Evolutionary conservation across 2,888 invertebrate species (phyloP), one percentile per base, ranked within the genome.

Genomic region (Pseudococcus jackbeardsleyi): DNA sequence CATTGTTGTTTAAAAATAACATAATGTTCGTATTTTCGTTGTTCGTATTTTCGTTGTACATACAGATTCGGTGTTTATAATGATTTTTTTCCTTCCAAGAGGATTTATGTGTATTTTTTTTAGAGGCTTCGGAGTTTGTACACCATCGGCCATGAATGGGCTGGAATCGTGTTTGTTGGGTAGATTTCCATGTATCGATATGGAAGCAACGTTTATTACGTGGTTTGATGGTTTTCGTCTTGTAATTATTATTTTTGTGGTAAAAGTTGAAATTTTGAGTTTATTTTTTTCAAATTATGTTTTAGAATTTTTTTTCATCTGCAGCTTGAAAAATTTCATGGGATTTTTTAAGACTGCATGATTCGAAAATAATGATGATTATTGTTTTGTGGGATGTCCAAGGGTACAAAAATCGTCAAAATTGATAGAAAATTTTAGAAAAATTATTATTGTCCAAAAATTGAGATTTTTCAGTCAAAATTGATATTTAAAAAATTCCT

Each of bases 1-100:
- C 79, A 46, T 82, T 82, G 79, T 82, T 42, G 42, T 82, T 82
- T 82, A 82, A 82, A 82, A 82, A 82, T 82, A 82, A 82, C 79
- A 82, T 82, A 46, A 82, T 82, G 79, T 46, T 82, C 79, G 79
- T 46, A 46, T 82, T 82, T 82, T 46, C 46, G 19, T 19, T 17
- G 46, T 46, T 82, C 79, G 79, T 46, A 46, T 82, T 82, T 82
- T 46, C 46, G 19, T 19, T 17, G 46, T 46, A 82, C 46, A 82
- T 46, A 82, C 46, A 46, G 46, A 82, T 15, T 72, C 72, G 72
- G 39, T 72, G 72, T 82, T 46, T 46, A 46, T 82, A 82, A 82
- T 82, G 79, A 82, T 19, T 82, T 82, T 82, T 82, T 82, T 82
- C 11, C n/a, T 19, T 39, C 17, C 46, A 0, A 5, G 33, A 72